These are phyloP conservation scores for Hemistola chrysoprasaria DNA, from an alignment of 2,888 invertebrate species.

Conservation along the genomic window DNA sequence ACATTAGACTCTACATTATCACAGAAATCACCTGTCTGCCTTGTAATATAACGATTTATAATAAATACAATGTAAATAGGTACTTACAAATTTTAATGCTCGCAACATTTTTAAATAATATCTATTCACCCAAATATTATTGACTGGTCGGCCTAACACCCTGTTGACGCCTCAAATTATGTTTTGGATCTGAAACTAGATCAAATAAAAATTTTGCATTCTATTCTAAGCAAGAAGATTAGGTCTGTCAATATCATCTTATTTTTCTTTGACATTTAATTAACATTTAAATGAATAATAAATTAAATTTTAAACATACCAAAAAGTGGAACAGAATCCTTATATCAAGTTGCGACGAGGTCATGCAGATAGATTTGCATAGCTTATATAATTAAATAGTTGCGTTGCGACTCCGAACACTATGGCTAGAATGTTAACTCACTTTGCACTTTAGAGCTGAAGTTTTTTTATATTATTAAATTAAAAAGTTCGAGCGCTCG, in stretches of 20 bases:
- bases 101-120: slow-evolving; percentile 40
- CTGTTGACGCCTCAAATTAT: slow-evolving; percentile 59
- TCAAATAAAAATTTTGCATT: slow-evolving; percentile 29
- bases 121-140: slow-evolving; percentile 30
- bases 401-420: slow-evolving; percentile 35
- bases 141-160: slow-evolving; percentile 33
- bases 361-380: slow-evolving; percentile 63
- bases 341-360: slow-evolving; percentile 69
- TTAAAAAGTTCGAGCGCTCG: slow-evolving; percentile 34
- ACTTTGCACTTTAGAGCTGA: slow-evolving; percentile 40
- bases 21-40: slow-evolving; percentile 1
- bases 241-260: slow-evolving; percentile 55
- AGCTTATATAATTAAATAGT: slow-evolving; percentile 53
- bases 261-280: slow-evolving; percentile 68
- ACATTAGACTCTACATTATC: slow-evolving; percentile 8
- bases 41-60: slow-evolving; percentile 11
- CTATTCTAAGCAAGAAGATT: slow-evolving; percentile 47
- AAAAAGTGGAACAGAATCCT: slow-evolving; percentile 69
- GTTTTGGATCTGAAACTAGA: slow-evolving; percentile 69
- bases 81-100: slow-evolving; percentile 52
- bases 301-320: slow-evolving; percentile 69
- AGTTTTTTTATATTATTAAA: slow-evolving; percentile 36
- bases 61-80: slow-evolving; percentile 18
- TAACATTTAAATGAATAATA: slow-evolving; percentile 73
- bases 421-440: slow-evolving; percentile 41